A percentile compares a stretch with the other conserved stretches of the same genome.
phyloP scores from a whole-genome alignment of 2,888 invertebrate genomes.

The Lepidochrysops patricia region DNA sequence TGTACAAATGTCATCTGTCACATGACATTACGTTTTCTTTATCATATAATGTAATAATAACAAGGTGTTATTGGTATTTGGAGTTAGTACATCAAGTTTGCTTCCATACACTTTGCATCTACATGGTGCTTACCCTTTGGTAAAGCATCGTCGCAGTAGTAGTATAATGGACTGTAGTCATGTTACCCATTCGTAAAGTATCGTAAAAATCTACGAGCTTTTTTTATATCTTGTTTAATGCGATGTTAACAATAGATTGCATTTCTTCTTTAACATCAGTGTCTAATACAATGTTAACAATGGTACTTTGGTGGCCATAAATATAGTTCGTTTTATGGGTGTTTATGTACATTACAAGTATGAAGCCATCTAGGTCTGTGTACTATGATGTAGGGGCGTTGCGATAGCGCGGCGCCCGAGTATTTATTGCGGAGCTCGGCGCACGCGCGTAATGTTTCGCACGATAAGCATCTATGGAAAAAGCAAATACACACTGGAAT shows the following conservation, averaged over 20 bases:
- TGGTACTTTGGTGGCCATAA: not conserved
- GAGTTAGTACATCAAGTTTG: not conserved
- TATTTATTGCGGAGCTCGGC: constrained; percentile 39
- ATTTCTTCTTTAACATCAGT: not conserved
- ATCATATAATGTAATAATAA: too few relatives aligned
- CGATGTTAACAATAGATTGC: not conserved
- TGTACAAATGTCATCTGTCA: too few relatives aligned
- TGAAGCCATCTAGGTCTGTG: constrained; percentile 13
- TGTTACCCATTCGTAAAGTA: too few relatives aligned
- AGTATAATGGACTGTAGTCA: too few relatives aligned
- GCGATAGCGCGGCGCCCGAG: constrained; percentile 37
- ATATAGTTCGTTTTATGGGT: not conserved
- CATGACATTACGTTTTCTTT: too few relatives aligned
- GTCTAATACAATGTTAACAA: not conserved
- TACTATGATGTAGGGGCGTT: constrained; percentile 23
- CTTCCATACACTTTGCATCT: too few relatives aligned
- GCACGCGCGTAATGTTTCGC: constrained; percentile 40
- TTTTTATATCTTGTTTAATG: not conserved
- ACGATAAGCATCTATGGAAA: constrained; percentile 40
- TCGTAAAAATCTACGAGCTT: not conserved
- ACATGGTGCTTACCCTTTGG: too few relatives aligned
- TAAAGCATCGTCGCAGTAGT: too few relatives aligned
- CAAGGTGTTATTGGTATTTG: not conserved
- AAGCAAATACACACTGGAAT: constrained; percentile 30
- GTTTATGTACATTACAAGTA: constrained; percentile 6